phyloP scores from a whole-genome alignment of 2,113 vertebrate species.

The cat (Felis catus) region F.catus_Fca126_mat1.0 CM031420.1:12881001-12881500 shows the following conservation, averaged over 20 bases:
- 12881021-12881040: background rate
- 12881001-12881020: background rate
- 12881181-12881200: no score
- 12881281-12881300: background rate
- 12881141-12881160: no score
- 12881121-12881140: no score
- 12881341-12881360: background rate
- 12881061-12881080: no score
- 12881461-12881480: background rate
- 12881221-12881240: no score
- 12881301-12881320: background rate
- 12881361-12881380: background rate
- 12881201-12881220: no score
- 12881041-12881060: background rate
- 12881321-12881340: background rate
- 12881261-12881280: accelerated
- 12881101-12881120: no score
- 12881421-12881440: background rate
- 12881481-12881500: no score
- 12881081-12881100: no score
- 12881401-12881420: background rate
- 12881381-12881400: background rate
- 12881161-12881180: no score
- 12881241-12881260: no score
- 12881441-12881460: background rate